Base-by-base conservation (phyloP, 2,888 invertebrate genomes). In the Thumatha senex region DNA sequence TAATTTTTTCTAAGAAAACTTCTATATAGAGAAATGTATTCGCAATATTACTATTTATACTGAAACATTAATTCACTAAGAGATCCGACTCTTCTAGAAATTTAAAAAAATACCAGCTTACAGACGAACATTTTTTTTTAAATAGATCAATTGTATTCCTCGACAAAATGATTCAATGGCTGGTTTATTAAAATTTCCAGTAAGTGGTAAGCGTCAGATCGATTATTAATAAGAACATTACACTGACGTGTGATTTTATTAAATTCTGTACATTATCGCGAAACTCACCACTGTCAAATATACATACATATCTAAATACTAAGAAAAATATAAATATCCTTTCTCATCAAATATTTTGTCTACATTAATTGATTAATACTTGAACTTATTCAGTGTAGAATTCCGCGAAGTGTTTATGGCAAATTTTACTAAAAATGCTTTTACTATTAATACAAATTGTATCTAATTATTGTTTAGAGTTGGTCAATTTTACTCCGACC, bases 381-480 rank as follows among this genome's bases (percentile, higher is more conserved):
- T 74, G 72, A 76, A 76, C 70, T 64, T 71, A 63, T 58, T 52
- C 33, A 46, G 57, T 52, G 60, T 69, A 74, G 70, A 76, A 76
- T 74, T 68, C 44, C 67, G 63, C 70, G 72, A 65, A 60, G 70
- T 69, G 61, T 60, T 54, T 53, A 78, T 76, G 79, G 80, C 81
- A 76, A 76, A 14, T 63, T 63, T 77, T 76, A 76, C 69, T 68
- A 74, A 85, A 76, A 80, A 80, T 66, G 75, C 72, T 76, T 76
- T 76, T 78, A 63, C 56, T 67, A 67, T 68, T 76, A 78, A 70
- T 68, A 82, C 76, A 78, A 86, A 82, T 86, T 86, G 80, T 74
- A 79, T 74, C 88, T 89, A 89, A 82, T 84, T 86, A 84, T 72
- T 51, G 58, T 70, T 82, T 80, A 79, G 70, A 69, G 63, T 47